phyloP scores from a whole-genome alignment of 2,888 invertebrate genomes.

The Limnephilus lunatus region DNA sequence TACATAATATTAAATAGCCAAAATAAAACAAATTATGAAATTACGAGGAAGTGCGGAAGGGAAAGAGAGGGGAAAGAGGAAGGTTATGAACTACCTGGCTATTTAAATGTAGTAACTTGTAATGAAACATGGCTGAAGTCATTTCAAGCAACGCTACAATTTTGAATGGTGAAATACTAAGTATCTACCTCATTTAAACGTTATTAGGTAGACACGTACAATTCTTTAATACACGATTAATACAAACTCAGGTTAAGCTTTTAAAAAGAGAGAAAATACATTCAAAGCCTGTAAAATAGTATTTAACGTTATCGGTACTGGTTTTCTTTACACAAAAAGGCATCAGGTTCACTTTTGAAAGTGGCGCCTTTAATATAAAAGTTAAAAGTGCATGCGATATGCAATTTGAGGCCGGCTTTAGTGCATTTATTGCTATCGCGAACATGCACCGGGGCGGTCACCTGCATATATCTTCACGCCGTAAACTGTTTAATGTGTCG shows the following conservation, averaged over 20 bases:
- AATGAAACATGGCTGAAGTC: no score
- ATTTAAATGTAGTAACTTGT: no score
- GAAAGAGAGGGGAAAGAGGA: no score
- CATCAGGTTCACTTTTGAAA: neutral
- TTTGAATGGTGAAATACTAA: no score
- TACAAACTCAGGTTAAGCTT: neutral
- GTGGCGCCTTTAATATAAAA: neutral
- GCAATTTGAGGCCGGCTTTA: neutral
- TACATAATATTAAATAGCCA: no score
- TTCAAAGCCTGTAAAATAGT: neutral
- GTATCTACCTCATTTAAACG: no score
- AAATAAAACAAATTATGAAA: no score
- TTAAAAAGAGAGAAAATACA: neutral
- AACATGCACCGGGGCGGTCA: neutral
- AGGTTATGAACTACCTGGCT: no score
- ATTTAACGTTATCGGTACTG: neutral
- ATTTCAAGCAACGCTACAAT: no score
- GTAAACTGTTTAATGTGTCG: neutral
- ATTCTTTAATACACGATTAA: no score
- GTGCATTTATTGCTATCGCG: neutral
- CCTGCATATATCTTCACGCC: slow-evolving; percentile 2
- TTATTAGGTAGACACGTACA: no score
- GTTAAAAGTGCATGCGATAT: neutral
- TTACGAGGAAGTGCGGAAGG: no score
- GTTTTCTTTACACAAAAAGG: neutral